These are phyloP conservation scores for Coluber constrictor DNA, from an alignment of 2,797 vertebrate species.

Conservation along the genomic window DNA sequence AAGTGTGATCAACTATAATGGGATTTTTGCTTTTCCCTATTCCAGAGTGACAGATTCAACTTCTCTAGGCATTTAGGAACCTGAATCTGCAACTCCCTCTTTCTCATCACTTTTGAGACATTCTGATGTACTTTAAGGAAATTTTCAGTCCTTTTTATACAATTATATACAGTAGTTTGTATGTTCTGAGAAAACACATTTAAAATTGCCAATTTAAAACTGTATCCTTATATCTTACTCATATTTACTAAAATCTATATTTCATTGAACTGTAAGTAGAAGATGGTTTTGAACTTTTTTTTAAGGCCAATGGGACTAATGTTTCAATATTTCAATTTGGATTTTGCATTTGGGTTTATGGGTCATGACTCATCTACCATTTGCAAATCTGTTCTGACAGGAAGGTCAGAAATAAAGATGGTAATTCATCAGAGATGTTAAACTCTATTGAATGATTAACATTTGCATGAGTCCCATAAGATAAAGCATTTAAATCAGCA, in stretches of 20 bases:
- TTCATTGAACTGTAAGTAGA: not conserved
- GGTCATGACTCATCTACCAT: slow-evolving; percentile 36
- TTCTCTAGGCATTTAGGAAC: not conserved
- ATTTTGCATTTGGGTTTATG: slow-evolving; percentile 41
- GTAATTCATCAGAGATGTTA: slow-evolving; percentile 52
- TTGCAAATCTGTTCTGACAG: slow-evolving; percentile 56
- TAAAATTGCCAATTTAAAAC: not conserved
- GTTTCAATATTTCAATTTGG: slow-evolving; percentile 41
- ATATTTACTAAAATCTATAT: not conserved
- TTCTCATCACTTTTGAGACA: not conserved
- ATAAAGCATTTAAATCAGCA: slow-evolving; percentile 46
- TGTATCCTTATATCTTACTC: not conserved
- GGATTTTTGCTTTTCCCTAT: not conserved
- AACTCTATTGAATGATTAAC: slow-evolving; percentile 45
- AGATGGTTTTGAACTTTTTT: not conserved
- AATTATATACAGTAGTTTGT: not conserved
- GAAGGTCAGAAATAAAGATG: slow-evolving; percentile 45
- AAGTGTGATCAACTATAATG: not conserved
- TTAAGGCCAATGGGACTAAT: not conserved
- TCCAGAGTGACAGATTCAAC: not conserved
- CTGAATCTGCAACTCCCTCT: not conserved
- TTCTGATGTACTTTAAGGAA: not conserved
- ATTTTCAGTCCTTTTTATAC: not conserved
- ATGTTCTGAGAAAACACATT: not conserved
- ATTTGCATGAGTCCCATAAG: slow-evolving; percentile 7